These are phyloP conservation scores for Sinotaia quadrata DNA, from an alignment of 2,888 invertebrate genomes.

Conservation along the genomic window DNA sequence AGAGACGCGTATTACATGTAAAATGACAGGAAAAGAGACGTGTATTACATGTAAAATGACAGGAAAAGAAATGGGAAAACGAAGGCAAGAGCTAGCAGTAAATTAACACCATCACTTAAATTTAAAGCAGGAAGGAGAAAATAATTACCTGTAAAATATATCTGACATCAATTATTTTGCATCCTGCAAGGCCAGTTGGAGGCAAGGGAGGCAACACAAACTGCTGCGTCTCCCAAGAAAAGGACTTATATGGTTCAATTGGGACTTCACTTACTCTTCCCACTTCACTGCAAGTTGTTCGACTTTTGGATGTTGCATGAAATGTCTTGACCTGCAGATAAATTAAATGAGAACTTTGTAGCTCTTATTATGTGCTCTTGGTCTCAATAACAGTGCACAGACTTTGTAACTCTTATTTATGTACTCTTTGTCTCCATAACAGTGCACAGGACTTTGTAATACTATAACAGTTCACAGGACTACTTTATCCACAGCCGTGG, in stretches of 20 bases:
- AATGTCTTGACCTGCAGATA: conserved; percentile 33
- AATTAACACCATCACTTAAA: too few relatives aligned
- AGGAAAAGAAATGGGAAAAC: too few relatives aligned
- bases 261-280: conserved; percentile 82
- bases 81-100: too few relatives aligned
- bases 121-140: too few relatives aligned
- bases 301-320: conserved; percentile 51
- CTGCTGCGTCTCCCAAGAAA: conserved; percentile 90
- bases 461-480: too few relatives aligned
- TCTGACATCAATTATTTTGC: conserved; percentile 92
- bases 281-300: conserved; percentile 38
- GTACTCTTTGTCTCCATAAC: too few relatives aligned
- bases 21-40: too few relatives aligned
- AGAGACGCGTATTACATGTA: too few relatives aligned
- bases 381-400: neutral
- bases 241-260: conserved; percentile 85
- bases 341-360: conserved; percentile 6
- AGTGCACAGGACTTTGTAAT: too few relatives aligned
- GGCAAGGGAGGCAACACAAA: conserved; percentile 94
- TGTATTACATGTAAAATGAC: too few relatives aligned
- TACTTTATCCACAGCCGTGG: too few relatives aligned
- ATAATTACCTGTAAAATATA: conserved; percentile 74
- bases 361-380: neutral
- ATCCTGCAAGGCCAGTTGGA: conserved; percentile 93
- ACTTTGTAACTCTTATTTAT: too few relatives aligned